A percentile compares a stretch with the other conserved stretches of the same genome.
phyloP scores from a whole-genome alignment of 2,888 invertebrate genomes.

The Pandemis corylana region DNA sequence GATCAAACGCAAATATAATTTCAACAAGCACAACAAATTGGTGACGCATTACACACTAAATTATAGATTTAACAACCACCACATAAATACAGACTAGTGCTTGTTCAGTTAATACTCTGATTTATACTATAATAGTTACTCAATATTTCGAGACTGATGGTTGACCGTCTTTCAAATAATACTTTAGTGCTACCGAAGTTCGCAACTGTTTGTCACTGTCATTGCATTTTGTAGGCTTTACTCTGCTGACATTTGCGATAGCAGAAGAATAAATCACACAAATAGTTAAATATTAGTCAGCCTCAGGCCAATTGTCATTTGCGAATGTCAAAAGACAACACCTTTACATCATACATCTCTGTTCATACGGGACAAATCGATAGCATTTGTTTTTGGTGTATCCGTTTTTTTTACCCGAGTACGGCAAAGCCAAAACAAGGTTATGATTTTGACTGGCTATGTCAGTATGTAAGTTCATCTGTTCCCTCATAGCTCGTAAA shows the following conservation, averaged over 20 bases:
- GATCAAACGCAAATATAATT: background rate
- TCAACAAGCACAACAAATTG: background rate
- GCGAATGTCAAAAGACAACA: background rate
- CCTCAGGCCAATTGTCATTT: background rate
- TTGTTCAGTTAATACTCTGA: background rate
- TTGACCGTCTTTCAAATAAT: background rate
- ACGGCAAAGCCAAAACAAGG: no score
- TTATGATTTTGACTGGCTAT: no score
- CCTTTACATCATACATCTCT: background rate
- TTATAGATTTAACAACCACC: background rate
- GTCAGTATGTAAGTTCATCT: no score
- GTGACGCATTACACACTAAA: constrained; percentile 1
- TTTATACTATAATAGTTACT: background rate
- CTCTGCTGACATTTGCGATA: background rate
- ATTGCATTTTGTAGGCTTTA: background rate
- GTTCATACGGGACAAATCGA: background rate
- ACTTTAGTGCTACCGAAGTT: constrained; percentile 5
- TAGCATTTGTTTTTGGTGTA: background rate
- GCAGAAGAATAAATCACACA: background rate
- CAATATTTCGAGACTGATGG: constrained; percentile 4
- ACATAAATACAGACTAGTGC: constrained; percentile 1
- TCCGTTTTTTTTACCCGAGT: background rate
- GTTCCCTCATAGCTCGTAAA: no score
- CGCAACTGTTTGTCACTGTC: constrained; percentile 8
- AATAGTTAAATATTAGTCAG: background rate